Evolutionary conservation across 1,140 invertebrate species (phyloP).

Genomic region (Lutraria rhynchaena): DNA sequence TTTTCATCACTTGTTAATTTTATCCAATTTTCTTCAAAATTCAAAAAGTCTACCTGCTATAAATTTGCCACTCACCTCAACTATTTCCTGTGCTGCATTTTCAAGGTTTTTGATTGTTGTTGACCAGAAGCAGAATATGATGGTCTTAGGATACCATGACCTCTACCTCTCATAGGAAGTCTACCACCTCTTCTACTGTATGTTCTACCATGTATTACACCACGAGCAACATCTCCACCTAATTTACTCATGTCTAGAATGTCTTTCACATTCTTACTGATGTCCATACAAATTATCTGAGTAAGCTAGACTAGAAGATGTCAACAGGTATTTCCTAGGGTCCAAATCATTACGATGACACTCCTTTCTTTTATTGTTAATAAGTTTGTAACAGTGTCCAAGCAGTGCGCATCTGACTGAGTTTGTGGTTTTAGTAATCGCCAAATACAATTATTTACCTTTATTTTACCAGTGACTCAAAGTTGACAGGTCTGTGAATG

Average conservation of each 20-base stretch:
- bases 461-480: slow-evolving; percentile 15
- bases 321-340: slow-evolving; percentile 25
- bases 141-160: neutral
- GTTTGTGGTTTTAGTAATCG: slow-evolving; percentile 6
- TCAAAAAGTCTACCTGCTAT: neutral
- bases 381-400: neutral
- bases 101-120: slow-evolving; percentile 16
- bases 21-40: slow-evolving; percentile 37
- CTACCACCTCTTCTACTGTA: slow-evolving; percentile 20
- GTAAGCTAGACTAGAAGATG: slow-evolving; percentile 24
- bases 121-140: neutral
- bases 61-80: slow-evolving; percentile 11
- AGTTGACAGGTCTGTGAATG: slow-evolving; percentile 19
- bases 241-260: neutral
- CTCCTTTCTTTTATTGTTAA: slow-evolving; percentile 31
- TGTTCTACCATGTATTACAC: neutral
- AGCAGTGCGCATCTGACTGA: slow-evolving; percentile 28
- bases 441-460: slow-evolving; percentile 26
- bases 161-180: neutral
- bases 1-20: slow-evolving; percentile 42
- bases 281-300: slow-evolving; percentile 31
- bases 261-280: slow-evolving; percentile 19
- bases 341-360: slow-evolving; percentile 21
- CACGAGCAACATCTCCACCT: neutral
- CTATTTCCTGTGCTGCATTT: slow-evolving; percentile 43